A percentile compares a stretch with the other conserved stretches of the same genome.
Evolutionary conservation across 2,113 vertebrate species (phyloP).

Genomic region (Isurus oxyrinchus): DNA sequence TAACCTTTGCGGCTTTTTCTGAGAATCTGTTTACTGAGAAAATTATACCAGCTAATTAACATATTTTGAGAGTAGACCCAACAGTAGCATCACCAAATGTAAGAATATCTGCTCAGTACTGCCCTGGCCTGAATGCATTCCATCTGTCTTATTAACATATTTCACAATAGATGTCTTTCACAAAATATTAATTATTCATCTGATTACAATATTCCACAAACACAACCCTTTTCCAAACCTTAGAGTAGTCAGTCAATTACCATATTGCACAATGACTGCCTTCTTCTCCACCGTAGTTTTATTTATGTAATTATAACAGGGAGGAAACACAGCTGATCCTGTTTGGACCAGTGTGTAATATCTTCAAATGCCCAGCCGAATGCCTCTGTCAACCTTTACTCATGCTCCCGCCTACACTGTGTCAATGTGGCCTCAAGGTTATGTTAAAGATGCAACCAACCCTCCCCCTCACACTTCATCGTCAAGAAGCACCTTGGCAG

Average conservation of each 20-base stretch:
- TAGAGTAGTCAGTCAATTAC: slow-evolving; percentile 19
- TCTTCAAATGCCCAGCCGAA: neutral
- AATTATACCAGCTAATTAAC: neutral
- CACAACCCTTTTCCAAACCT: slow-evolving; percentile 20
- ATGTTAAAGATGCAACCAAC: neutral
- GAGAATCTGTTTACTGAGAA: neutral
- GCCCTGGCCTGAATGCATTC: neutral
- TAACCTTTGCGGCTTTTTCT: neutral
- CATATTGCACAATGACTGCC: slow-evolving; percentile 23
- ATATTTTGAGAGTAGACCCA: neutral
- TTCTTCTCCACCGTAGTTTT: neutral
- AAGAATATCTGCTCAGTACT: neutral
- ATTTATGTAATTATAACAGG: slow-evolving; percentile 33
- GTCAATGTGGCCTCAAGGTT: neutral
- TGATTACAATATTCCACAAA: slow-evolving; percentile 33
- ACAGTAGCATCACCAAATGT: neutral
- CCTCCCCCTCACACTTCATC: too few species aligned
- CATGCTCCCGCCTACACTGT: neutral
- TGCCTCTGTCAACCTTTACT: neutral
- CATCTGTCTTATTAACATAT: slow-evolving; percentile 32
- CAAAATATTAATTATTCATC: slow-evolving; percentile 35
- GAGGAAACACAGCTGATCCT: slow-evolving; percentile 22
- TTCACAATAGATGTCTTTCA: slow-evolving; percentile 28
- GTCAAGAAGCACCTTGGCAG: too few species aligned
- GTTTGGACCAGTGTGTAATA: neutral